A percentile compares a stretch with the other conserved stretches of the same genome.
These are phyloP conservation scores for Acanthosepion lycidas DNA, from an alignment of 2,888 invertebrate species.

Conservation along the genomic window DNA sequence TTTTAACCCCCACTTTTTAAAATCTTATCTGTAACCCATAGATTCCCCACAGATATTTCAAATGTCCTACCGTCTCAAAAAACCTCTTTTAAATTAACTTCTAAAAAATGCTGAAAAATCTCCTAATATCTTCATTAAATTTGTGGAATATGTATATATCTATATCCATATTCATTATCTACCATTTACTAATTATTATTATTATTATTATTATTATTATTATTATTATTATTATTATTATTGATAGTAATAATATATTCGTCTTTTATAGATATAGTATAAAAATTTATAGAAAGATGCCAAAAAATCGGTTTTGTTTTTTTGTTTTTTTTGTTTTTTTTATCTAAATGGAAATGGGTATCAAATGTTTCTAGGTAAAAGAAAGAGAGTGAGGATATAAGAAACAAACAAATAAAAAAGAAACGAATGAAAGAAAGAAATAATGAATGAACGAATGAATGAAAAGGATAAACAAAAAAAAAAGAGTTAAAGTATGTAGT, in stretches of 20 bases:
- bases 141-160: background rate
- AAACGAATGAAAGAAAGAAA: background rate
- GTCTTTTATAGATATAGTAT: background rate
- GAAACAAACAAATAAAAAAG: background rate
- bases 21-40: background rate
- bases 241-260: background rate
- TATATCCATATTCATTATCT: background rate
- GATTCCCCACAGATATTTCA: background rate
- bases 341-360: background rate
- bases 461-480: no score
- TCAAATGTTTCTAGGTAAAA: no score
- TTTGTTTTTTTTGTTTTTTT: background rate
- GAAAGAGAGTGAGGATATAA: no score
- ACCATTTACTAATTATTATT: background rate
- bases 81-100: background rate
- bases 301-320: background rate
- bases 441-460: no score
- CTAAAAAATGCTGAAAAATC: background rate
- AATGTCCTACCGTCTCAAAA: conserved; percentile 20
- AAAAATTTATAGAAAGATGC: background rate
- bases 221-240: conserved; percentile 33
- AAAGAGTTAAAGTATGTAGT: background rate
- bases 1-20: background rate
- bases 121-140: background rate
- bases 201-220: conserved; percentile 24